Percentiles rank a stretch among this genome's conserved stretches.
Conservation (phyloP, 2,888 invertebrate genomes). For the Lepidocyrtoides sp. region DNA sequence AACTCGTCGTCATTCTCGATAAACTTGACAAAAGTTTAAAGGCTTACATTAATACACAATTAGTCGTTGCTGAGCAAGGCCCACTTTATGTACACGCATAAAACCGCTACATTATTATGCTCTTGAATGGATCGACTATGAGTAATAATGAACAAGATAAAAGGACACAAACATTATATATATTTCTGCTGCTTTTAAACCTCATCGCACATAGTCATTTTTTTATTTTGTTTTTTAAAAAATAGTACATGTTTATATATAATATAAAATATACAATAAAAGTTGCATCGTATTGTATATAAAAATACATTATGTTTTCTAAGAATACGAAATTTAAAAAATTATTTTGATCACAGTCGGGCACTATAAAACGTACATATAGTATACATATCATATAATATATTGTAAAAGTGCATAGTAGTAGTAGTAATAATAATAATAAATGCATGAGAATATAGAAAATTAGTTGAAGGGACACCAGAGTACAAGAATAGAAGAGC, state of each 20-base stretch:
- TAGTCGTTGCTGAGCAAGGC: not conserved
- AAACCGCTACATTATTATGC: not conserved
- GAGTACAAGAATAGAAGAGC: constrained; percentile 6
- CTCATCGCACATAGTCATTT: not conserved
- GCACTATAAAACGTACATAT: constrained; percentile 4
- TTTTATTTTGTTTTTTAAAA: constrained; percentile 45
- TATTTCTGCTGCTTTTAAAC: not conserved
- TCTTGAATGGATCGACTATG: not conserved
- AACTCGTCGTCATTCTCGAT: not conserved
- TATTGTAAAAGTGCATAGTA: not conserved
- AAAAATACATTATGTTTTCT: constrained; percentile 28
- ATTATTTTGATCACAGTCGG: constrained; percentile 59
- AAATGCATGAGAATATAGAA: not conserved
- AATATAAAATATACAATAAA: constrained; percentile 4
- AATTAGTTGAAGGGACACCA: constrained; percentile 23
- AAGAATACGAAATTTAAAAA: constrained; percentile 30
- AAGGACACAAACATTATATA: not conserved
- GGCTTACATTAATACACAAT: constrained; percentile 6
- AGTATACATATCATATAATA: no score
- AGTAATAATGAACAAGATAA: not conserved
- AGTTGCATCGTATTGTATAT: constrained; percentile 15
- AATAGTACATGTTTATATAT: not conserved
- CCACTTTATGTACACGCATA: not conserved
- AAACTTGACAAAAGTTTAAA: constrained; percentile 54
- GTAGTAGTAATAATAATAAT: no score